Base-by-base conservation (phyloP, 2,113 vertebrate genomes). In the Gobiocypris rarus region DNA sequence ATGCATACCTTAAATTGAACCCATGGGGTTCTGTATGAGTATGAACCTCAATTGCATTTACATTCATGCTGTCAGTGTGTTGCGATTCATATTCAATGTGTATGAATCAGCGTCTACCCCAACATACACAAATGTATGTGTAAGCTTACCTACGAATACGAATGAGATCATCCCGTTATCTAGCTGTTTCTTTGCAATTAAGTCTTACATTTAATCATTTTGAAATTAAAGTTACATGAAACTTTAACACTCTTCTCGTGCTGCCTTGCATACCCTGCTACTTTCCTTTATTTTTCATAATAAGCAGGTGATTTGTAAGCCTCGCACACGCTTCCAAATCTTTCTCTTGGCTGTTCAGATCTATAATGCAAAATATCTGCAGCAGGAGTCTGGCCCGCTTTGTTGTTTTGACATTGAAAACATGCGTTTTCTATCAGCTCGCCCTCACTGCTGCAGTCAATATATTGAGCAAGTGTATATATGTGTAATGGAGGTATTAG, bases 401-500 rank as follows among this genome's bases (percentile, higher is more conserved):
- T 79, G 67, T 77, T 83, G 75, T 83, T 88, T 65, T 88, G 83
- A 85, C 81, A 88, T 83, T 86, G 87, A 85, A 84, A 88, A 81
- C 74, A 67, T 76, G 38, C 28, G 69, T 75, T 87, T 85, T 85
- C 87, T 80, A 83, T 86, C 80, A 74, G 71, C 65, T 41, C 15
- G 11, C 80, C 34, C 9, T 10, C 50, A 83, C 48, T 56, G 8
- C 50, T 50, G 24, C 15, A 83, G 56, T 86, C 87, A 65, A 85
- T 89, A 87, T 89, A 89, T 87, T 80, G 83, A 85, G 59, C 52
- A 41, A 48, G 81, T 71, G 82, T 81, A 86, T 73, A 79, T 83
- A 77, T 63, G 82, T 85, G 81, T 76, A 77, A 85, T 83, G 84
- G 73, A 83, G 71, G 63, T 83, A 83, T 80, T 85, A 83, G 54